These are phyloP conservation scores for Ostrea denselamellosa DNA, from an alignment of 1,140 invertebrate species.

Conservation along the genomic window DNA sequence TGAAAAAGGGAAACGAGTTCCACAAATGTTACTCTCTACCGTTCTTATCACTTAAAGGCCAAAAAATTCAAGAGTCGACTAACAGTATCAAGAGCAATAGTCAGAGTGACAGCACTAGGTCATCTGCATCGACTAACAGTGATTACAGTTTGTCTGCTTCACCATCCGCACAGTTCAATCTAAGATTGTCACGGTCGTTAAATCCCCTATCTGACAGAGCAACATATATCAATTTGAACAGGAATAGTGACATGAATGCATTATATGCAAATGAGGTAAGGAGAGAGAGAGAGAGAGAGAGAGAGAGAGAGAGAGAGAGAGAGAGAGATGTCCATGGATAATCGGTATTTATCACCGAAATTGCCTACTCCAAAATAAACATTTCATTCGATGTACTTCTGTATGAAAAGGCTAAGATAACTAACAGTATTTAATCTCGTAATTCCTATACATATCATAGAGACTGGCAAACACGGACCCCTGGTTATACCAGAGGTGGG, in stretches of 20 bases:
- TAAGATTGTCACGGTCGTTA: neutral
- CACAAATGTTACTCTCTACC: neutral
- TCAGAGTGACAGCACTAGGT: neutral
- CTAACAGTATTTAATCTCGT: too few relatives aligned
- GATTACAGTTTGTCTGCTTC: neutral
- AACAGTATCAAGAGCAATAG: neutral
- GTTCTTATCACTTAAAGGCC: neutral
- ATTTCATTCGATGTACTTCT: too few relatives aligned
- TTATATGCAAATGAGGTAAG: neutral
- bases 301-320: too few relatives aligned
- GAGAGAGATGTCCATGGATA: neutral
- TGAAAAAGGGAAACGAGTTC: neutral
- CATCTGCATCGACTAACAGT: neutral
- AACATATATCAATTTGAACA: neutral
- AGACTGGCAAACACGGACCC: too few relatives aligned
- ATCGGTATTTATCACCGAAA: too few relatives aligned
- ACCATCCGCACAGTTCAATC: neutral
- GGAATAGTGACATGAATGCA: neutral
- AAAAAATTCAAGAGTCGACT: constrained; percentile 7
- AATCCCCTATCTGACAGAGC: neutral
- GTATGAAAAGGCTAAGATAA: too few relatives aligned
- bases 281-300: neutral
- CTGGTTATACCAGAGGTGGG: too few relatives aligned
- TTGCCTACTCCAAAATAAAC: too few relatives aligned
- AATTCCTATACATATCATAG: too few relatives aligned